Base-by-base conservation (phyloP, 2,113 vertebrate genomes). In the Grantiella picta region DNA sequence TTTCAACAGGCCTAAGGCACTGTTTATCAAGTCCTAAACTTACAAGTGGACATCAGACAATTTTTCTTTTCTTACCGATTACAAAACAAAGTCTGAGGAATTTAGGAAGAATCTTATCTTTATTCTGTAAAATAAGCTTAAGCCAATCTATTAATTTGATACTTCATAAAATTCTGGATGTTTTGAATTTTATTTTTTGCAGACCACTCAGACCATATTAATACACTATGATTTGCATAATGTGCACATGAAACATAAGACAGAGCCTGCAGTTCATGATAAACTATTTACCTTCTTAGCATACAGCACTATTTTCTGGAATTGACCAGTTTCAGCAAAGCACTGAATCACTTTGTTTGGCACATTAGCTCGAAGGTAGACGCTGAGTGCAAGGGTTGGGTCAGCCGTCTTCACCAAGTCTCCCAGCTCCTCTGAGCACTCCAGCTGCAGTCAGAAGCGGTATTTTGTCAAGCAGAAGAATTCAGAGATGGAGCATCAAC, bases 291-390 rank as follows among this genome's bases (percentile, higher is more conserved):
- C 99, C 98, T 99, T 99, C 97, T 99, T 99, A 83, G 99, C 99
- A 95, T 99, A 99, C 13, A 99, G 98, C 54, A 99, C 98, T 31
- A 99, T 99, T 97, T 99, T 99, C 97, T 99, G 99, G 96, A 99
- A 99, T 82, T 99, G 99, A 47, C 99, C 98, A 3, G 99, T 99
- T 98, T 99, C 99, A 85, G 99, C 99, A 92, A 99, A 99, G 97
- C 99, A 99, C 96, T 99, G 99, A 90, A 99, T 99, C 86, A 99
- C 99, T 97, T 99, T 99, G 97, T 97, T 99, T 87, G 99, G 99
- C 88, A 99, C 98, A 56, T 98, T 99, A 40, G 99, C 99, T 73
- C 98, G 98, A 95, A 99, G 98, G 94, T 99, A 99, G 70, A 99
- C 98, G 17, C 99, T 99, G 76, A 99, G 98, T 25, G 99, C 99